Evolutionary conservation across 2,113 vertebrate species (phyloP).

Genomic region (Tringa solitaria): DNA sequence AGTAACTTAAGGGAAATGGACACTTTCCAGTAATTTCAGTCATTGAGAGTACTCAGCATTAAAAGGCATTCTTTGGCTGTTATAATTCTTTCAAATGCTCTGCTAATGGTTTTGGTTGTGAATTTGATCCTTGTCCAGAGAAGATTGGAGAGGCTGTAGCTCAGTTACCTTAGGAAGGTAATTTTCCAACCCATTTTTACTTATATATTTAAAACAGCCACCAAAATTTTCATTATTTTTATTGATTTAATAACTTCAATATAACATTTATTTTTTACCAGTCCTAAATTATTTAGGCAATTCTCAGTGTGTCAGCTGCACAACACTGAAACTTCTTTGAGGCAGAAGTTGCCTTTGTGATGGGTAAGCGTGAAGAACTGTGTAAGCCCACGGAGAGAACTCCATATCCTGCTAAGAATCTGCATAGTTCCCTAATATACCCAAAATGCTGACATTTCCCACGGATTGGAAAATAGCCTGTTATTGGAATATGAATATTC

Average conservation of each 20-base stretch:
- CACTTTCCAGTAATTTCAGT: conserved; percentile 38
- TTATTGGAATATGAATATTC: neutral
- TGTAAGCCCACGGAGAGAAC: neutral
- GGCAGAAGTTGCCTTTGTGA: neutral
- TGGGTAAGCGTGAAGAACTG: neutral
- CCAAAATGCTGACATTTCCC: neutral
- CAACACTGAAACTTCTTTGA: neutral
- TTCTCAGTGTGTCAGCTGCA: neutral
- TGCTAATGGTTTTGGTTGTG: conserved; percentile 24
- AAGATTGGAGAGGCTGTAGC: neutral
- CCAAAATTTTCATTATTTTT: neutral
- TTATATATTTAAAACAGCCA: neutral
- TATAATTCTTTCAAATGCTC: conserved; percentile 35
- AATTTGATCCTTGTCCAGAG: neutral
- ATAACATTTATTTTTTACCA: neutral
- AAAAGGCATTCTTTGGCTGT: neutral
- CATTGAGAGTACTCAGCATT: conserved; percentile 34
- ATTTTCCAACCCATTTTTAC: neutral
- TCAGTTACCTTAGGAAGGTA: neutral
- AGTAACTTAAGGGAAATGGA: conserved; percentile 42
- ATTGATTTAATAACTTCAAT: neutral
- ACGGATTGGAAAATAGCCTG: neutral
- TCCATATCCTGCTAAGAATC: neutral
- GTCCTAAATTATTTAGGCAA: neutral
- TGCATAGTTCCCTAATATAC: neutral